Conservation (phyloP, 2,888 invertebrate species). For the Hetaerina titia region DNA sequence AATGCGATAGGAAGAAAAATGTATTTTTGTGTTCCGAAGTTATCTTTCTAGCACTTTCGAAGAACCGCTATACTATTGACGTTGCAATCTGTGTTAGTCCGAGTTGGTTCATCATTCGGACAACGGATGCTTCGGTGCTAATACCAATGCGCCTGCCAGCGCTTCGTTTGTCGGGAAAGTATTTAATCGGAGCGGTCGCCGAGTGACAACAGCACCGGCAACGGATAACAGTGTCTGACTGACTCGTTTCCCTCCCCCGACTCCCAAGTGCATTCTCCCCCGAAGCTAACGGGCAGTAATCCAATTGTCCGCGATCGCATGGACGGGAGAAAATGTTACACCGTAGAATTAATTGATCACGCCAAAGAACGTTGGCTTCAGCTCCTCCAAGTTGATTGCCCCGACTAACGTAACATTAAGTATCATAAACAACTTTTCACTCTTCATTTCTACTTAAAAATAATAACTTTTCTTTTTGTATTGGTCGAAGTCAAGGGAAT, state of each 20-base stretch:
- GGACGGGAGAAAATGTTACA: neutral
- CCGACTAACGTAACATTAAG: neutral
- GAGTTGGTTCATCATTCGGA: neutral
- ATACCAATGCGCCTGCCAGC: neutral
- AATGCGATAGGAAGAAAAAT: no score
- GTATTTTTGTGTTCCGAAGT: no score
- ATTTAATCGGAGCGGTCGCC: neutral
- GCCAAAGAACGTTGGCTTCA: no score
- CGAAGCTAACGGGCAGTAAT: neutral
- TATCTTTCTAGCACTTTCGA: no score
- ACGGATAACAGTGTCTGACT: neutral
- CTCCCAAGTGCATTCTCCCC: neutral
- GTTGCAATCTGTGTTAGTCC: no score
- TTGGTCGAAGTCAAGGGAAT: no score
- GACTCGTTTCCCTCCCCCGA: neutral
- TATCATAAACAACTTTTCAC: neutral
- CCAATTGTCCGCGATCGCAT: neutral
- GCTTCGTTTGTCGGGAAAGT: neutral
- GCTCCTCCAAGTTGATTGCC: neutral
- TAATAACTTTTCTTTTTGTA: no score
- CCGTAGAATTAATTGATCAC: no score
- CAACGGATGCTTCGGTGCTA: neutral
- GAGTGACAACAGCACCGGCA: neutral
- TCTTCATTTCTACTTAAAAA: no score
- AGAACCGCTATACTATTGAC: no score